These are phyloP conservation scores for Pogonophryne albipinna DNA, from an alignment of 2,797 vertebrate genomes.

Conservation along the genomic window DNA sequence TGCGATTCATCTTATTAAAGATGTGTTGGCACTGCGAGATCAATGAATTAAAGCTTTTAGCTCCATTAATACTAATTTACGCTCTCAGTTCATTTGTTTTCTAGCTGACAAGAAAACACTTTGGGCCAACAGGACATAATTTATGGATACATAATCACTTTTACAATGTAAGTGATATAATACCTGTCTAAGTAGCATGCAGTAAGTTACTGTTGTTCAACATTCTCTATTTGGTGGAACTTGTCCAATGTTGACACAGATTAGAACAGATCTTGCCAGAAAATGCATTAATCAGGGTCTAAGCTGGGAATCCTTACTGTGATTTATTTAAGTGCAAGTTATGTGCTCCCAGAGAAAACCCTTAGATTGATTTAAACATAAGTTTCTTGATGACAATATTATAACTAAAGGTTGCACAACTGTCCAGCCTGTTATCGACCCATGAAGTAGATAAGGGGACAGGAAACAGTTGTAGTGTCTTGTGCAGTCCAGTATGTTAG, in stretches of 20 bases:
- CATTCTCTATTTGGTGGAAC: slow-evolving; percentile 8
- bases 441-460: slow-evolving; percentile 22
- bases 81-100: slow-evolving; percentile 25
- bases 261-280: slow-evolving; percentile 5
- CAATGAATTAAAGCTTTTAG: not conserved
- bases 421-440: slow-evolving; percentile 16
- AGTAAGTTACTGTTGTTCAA: not conserved
- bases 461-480: slow-evolving; percentile 40
- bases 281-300: not conserved
- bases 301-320: not conserved
- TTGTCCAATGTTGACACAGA: not conserved
- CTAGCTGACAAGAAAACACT: not conserved
- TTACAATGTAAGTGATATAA: not conserved
- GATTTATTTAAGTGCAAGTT: not conserved
- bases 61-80: slow-evolving; percentile 2
- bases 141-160: not conserved
- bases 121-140: slow-evolving; percentile 6
- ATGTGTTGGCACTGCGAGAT: not conserved
- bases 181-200: not conserved
- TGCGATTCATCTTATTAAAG: slow-evolving; percentile 10
- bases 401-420: not conserved
- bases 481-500: slow-evolving; percentile 58
- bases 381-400: slow-evolving; percentile 5
- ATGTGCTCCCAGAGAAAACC: not conserved
- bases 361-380: not conserved